Evolutionary conservation across 1,140 invertebrate species (phyloP), one percentile per base, ranked within the genome.

Genomic region (Drosophila watanabei): DNA sequence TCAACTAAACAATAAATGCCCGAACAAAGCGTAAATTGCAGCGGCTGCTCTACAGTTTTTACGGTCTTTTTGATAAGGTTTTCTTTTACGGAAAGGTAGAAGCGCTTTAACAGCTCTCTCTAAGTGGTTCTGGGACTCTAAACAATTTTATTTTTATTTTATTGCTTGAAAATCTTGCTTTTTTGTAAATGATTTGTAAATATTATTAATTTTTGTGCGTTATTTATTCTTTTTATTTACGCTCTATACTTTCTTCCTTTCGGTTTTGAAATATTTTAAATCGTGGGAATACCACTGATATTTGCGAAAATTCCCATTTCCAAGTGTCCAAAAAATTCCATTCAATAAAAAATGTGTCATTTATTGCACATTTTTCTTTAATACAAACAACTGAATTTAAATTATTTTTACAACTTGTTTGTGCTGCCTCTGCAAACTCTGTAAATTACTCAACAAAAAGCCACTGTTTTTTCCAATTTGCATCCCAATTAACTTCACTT

Each of bases 1-100:
- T 57, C 5, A 57, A 20, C 32, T 61, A 51, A 73, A 73, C 52
- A 73, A 75, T 60, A 48, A 75, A 52, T 61, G 70, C 64, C 63
- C 32, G 54, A 48, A 30, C 14, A 28, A 57, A 57, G 37, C 35
- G 35, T 32, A 46, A 48, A 63, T 46, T 35, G 24, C 8, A 10
- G 43, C 59, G 64, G 33, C 43, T 51, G n/a, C 35, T 33, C 37
- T 33, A 61, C 14, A 24, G 16, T 49, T 49, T 49, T 39, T 11
- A 51, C 24, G 33, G 43, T 0, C n/a, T 32, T 46, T 56, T 57
- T 48, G 35, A 65, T 52, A 46, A 16, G 13, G 18, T 52, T 33
- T 52, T 13, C 30, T 61, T 63, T 45, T 16, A 39, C 8, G 7
- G 24, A 62, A 45, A 65, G 62, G 37, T 66, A 28, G 9, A 10